phyloP scores from a whole-genome alignment of 1,140 invertebrate species.

The Heliconius congener region DNA sequence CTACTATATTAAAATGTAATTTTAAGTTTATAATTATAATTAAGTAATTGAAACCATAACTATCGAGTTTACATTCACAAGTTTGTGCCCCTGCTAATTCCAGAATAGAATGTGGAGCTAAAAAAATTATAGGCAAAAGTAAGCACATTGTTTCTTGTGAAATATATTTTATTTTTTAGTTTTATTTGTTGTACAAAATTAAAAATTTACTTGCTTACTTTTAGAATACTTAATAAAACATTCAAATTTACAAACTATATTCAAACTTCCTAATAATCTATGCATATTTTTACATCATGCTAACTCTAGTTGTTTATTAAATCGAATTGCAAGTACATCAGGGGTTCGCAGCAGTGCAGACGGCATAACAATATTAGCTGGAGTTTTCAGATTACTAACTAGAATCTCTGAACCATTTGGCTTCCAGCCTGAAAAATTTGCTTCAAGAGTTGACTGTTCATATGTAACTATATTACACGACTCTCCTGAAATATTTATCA shows the following conservation, averaged over 20 bases:
- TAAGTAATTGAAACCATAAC: too few species aligned
- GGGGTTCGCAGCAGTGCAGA: slow-evolving; percentile 60
- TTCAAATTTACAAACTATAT: background rate
- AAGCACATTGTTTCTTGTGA: too few species aligned
- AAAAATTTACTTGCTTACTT: too few species aligned
- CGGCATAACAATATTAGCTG: slow-evolving; percentile 53
- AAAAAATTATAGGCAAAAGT: too few species aligned
- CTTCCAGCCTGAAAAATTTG: slow-evolving; percentile 59
- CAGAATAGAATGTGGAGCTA: too few species aligned
- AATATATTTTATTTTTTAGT: too few species aligned
- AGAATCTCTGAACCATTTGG: slow-evolving; percentile 61
- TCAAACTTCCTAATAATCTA: background rate
- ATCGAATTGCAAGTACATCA: slow-evolving; percentile 60
- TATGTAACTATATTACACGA: slow-evolving; percentile 63
- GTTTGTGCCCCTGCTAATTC: too few species aligned
- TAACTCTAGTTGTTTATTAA: slow-evolving; percentile 3
- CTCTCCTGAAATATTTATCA: slow-evolving; percentile 51
- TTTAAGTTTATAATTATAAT: too few species aligned
- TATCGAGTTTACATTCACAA: too few species aligned
- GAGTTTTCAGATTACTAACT: slow-evolving; percentile 59
- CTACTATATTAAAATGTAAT: too few species aligned
- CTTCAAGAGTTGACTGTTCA: slow-evolving; percentile 59
- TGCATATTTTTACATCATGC: background rate
- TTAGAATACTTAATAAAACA: too few species aligned
- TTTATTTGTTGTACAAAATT: too few species aligned